phyloP scores from a whole-genome alignment of 1,140 invertebrate species.

The Drosophila ogumai region DNA sequence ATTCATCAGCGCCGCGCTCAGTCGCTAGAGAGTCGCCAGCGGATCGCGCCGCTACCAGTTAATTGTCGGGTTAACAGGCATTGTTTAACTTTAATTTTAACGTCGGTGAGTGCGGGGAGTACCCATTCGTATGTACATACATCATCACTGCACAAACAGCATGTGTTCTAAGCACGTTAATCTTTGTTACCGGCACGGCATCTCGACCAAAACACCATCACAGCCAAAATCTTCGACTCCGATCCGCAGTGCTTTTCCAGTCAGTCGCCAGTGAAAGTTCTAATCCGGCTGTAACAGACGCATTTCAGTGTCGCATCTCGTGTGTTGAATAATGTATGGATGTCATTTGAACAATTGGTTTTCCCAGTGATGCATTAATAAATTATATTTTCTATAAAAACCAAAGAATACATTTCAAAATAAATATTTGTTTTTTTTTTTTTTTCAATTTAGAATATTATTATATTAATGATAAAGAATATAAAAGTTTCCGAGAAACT shows the following conservation, averaged over 20 bases:
- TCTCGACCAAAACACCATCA: conserved; percentile 3
- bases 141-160: conserved; percentile 31
- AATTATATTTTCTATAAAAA: not conserved
- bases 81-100: conserved; percentile 44
- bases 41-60: conserved; percentile 19
- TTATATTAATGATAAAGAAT: not conserved
- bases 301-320: conserved; percentile 38
- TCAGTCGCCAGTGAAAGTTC: conserved; percentile 70
- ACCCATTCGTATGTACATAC: conserved; percentile 22
- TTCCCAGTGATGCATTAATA: conserved; percentile 8
- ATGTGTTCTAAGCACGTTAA: conserved; percentile 19
- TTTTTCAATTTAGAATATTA: not conserved
- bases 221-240: not conserved
- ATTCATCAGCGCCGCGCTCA: conserved; percentile 54
- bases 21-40: conserved; percentile 63
- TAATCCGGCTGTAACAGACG: conserved; percentile 65
- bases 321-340: conserved; percentile 60
- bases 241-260: conserved; percentile 41
- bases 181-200: not conserved
- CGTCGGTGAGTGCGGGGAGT: conserved; percentile 30
- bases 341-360: conserved; percentile 47
- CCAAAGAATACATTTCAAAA: too few species aligned
- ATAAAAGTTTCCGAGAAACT: not conserved
- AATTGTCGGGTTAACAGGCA: conserved; percentile 49
- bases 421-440: too few species aligned